Percentiles rank a stretch among this genome's conserved stretches.
Evolutionary conservation across 2,888 invertebrate species (phyloP).

Genomic region (Apocheima hispidaria): DNA sequence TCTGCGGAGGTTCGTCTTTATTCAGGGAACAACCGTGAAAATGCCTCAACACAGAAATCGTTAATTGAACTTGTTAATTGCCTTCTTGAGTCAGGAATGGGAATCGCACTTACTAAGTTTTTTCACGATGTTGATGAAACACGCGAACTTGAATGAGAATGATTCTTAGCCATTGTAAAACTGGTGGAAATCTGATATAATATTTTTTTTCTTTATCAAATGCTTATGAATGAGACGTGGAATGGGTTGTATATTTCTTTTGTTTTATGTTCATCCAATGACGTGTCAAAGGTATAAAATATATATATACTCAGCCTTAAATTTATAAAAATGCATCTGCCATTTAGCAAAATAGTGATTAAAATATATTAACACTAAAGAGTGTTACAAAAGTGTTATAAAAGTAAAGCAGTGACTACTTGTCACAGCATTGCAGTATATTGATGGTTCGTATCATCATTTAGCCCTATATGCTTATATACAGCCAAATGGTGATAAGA

Average conservation of each 20-base stretch:
- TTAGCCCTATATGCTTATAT: no score
- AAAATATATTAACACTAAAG: no score
- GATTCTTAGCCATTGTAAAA: background rate
- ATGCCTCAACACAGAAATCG: slow-evolving; percentile 64
- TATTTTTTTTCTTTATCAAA: background rate
- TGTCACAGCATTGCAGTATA: no score
- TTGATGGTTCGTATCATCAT: no score
- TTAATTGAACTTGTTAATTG: slow-evolving; percentile 71
- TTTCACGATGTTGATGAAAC: slow-evolving; percentile 45
- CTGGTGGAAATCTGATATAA: background rate
- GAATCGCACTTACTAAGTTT: slow-evolving; percentile 51
- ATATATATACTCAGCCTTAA: no score
- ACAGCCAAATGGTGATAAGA: no score
- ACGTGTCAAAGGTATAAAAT: no score
- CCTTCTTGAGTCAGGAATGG: slow-evolving; percentile 49
- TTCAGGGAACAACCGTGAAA: slow-evolving; percentile 78
- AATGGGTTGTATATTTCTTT: background rate
- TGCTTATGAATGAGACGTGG: background rate
- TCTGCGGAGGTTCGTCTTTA: slow-evolving; percentile 69
- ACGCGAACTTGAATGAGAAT: slow-evolving; percentile 40
- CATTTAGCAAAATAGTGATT: no score
- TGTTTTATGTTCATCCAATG: no score
- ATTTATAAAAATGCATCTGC: no score
- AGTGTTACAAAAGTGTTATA: no score
- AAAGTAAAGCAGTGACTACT: no score